Conservation (phyloP, 2,888 invertebrate genomes). For the Drosophila incognita region DNA sequence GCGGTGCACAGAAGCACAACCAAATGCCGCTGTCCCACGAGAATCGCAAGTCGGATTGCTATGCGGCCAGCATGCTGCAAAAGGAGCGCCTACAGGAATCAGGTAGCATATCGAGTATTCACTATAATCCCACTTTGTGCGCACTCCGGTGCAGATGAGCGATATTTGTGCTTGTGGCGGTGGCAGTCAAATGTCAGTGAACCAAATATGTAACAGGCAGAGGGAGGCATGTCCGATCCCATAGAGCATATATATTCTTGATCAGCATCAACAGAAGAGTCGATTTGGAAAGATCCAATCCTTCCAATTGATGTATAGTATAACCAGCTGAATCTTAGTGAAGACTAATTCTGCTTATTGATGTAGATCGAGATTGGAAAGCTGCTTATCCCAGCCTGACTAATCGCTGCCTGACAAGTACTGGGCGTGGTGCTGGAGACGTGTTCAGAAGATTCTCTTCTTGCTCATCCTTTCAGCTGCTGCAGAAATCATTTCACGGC, state of each 20-base stretch:
- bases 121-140: not conserved
- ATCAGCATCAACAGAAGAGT: not conserved
- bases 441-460: not conserved
- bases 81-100: slow-evolving; percentile 82
- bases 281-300: not conserved
- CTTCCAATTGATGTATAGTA: not conserved
- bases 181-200: not conserved
- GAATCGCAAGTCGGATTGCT: slow-evolving; percentile 85
- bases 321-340: not conserved
- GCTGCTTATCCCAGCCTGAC: not conserved
- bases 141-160: not conserved
- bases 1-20: slow-evolving; percentile 31
- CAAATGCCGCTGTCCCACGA: slow-evolving; percentile 63
- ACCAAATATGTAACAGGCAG: not conserved
- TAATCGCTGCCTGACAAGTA: not conserved
- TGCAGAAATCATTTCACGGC: not conserved
- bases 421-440: not conserved
- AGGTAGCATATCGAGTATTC: slow-evolving; percentile 53
- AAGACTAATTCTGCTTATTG: not conserved
- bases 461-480: no score
- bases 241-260: not conserved
- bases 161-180: slow-evolving; percentile 3
- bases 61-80: slow-evolving; percentile 82
- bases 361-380: no score
- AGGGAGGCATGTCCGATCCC: not conserved